Percentiles rank a stretch among this genome's conserved stretches.
Evolutionary conservation across 1,140 invertebrate genomes (phyloP).

Genomic region (Diorhabda carinulata): DNA sequence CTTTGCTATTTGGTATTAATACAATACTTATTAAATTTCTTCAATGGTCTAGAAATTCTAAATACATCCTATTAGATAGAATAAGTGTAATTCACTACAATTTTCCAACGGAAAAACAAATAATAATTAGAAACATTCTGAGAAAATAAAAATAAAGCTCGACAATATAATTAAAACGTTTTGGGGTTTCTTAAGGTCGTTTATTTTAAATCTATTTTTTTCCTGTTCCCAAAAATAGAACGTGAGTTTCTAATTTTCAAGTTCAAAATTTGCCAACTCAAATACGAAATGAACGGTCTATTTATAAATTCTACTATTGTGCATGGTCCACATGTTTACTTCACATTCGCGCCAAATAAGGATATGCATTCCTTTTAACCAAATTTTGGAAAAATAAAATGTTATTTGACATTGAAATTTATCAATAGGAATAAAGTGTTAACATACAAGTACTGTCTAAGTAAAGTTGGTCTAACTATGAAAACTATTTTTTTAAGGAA

Average conservation of each 20-base stretch:
- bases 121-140: no score
- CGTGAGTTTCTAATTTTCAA: background rate
- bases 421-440: no score
- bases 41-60: no score
- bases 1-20: no score
- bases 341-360: background rate
- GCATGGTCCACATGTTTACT: background rate
- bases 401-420: background rate
- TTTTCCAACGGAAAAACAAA: no score
- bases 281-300: background rate
- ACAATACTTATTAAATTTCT: no score
- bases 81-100: no score
- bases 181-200: constrained; percentile 1
- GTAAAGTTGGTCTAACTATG: no score
- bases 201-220: background rate
- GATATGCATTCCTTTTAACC: background rate
- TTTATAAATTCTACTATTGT: background rate
- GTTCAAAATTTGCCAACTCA: background rate
- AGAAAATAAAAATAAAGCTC: no score
- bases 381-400: background rate
- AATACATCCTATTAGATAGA: no score
- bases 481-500: no score
- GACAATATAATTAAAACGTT: background rate
- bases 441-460: no score
- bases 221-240: background rate